Conservation (phyloP, 2,888 invertebrate genomes). For the Hemaris fuciformis region DNA sequence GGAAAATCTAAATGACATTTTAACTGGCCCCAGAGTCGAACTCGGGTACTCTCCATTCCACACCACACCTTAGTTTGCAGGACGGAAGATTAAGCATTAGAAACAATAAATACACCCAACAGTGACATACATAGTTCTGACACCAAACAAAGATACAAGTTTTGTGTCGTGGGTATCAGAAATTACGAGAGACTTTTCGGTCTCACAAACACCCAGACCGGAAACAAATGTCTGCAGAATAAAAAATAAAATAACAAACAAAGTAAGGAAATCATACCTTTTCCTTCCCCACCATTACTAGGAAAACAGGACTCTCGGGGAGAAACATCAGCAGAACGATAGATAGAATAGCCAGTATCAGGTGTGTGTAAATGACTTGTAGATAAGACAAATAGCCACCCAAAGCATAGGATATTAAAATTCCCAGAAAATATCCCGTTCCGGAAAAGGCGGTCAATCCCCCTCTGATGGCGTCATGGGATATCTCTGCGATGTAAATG, state of each 20-base stretch:
- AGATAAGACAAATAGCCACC: constrained; percentile 59
- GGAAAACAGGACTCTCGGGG: constrained; percentile 55
- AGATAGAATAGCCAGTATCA: constrained; percentile 41
- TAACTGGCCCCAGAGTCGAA: not conserved
- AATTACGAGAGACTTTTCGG: no score
- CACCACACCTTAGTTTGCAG: no score
- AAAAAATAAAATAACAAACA: not conserved
- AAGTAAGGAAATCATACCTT: constrained; percentile 34
- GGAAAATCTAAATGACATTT: no score
- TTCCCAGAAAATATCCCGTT: constrained; percentile 55
- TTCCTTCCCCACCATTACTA: constrained; percentile 48
- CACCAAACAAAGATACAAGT: no score
- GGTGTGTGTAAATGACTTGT: constrained; percentile 44
- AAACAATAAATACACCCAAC: no score
- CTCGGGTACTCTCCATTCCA: no score
- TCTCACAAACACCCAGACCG: no score
- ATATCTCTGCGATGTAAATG: constrained; percentile 65
- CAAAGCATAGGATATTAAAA: constrained; percentile 54
- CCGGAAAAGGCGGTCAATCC: constrained; percentile 56
- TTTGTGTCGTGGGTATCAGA: no score
- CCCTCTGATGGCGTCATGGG: constrained; percentile 65
- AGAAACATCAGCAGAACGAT: constrained; percentile 40
- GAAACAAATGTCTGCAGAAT: no score
- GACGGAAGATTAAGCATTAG: no score
- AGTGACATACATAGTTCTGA: no score